Base-by-base conservation (phyloP, 1,140 invertebrate genomes). In the Tribolium madens region DNA sequence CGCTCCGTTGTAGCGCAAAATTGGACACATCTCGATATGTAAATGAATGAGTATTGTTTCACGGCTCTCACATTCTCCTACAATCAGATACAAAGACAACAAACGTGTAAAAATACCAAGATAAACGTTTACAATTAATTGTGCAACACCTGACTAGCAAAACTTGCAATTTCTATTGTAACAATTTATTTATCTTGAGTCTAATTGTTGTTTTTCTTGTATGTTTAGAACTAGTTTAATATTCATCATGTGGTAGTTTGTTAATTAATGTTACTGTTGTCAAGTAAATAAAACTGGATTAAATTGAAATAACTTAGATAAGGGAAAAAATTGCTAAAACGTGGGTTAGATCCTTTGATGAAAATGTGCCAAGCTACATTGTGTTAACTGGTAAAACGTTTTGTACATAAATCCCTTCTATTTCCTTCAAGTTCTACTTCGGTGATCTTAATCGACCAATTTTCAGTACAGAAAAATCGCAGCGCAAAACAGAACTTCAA, bases 41-140 rank as follows among this genome's bases (percentile, higher is more conserved):
- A 64, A 33, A 64, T 64, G 57, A 64, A 64, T 57, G 26, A 64
- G 57, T 33, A 64, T 64, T 64, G 57, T 64, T 64, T 64, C 31
- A 64, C 57, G 21, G 12, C 26, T 64, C 21, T 64, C 26, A 64
- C 57, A 64, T 64, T 64, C 57, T 26, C 6, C 36, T 64, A 64
- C 57, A 64, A 33, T 33, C 57, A 64, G 31, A 64, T 64, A 64
- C 57, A 64, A 64, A 36, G 57, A 64, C 57, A 64, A 33, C 52
- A 26, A 21, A 57, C 52, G 15, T 64, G 57, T 33, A 64, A 64
- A 64, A 64, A 64, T 64, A 33, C 57, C n/a, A 15, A 57, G 36
- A 18, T 21, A 17, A 57, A 57, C 52, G 10, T 50, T 17, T 21
- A 57, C 52, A 21, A 17, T 57, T 57, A 17, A 57, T 57, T 57